Evolutionary conservation across 2,113 vertebrate genomes (phyloP), one percentile per base, ranked within the genome.

Genomic region (Ictidomys tridecemlineatus): DNA sequence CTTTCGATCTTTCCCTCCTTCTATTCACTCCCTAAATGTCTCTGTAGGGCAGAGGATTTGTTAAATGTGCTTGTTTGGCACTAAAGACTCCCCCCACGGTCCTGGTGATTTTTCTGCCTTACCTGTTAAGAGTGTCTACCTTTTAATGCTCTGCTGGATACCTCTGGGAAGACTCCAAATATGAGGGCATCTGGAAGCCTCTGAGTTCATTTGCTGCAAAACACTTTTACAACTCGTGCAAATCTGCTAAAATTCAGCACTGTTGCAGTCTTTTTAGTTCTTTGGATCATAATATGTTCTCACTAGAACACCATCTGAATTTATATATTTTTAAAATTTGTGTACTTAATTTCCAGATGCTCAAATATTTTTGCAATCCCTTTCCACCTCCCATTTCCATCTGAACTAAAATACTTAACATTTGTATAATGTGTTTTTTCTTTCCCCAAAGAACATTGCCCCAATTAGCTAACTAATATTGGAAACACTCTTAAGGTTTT

Each of bases 381-480:
- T 95, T 67, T 45, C 72, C 42, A 88, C 34, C 22, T 96, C 24
- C 6, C 28, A 63, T 53, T 94, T 89, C 28, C 39, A 93, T 94
- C 18, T 89, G 42, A 94, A 91, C 77, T 88, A 91, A 76, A 90
- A 86, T 42, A 78, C 32, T 96, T 95, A 95, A 88, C 24, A 91
- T 96, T 92, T 93, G 30, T 78, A 56, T 65, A 51, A 80, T 53
- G 17, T 53, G 51, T 53, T 37, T 51, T 3, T 78, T 83, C 85
- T 42, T 77, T 56, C 12, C 37, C 30, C 16, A 37, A 94, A 92
- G 63, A 61, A 37, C 32, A 92, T 67, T 92, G 58, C 20, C 5
- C 34, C 83, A 93, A 34, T 94, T 96, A 97, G 58, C 12, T 74
- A 96, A 86, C 4, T 39, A 76, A 58, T 32, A 0, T 90, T 92